Conservation (phyloP, 2,888 invertebrate genomes). For the Conistra vaccinii region DNA sequence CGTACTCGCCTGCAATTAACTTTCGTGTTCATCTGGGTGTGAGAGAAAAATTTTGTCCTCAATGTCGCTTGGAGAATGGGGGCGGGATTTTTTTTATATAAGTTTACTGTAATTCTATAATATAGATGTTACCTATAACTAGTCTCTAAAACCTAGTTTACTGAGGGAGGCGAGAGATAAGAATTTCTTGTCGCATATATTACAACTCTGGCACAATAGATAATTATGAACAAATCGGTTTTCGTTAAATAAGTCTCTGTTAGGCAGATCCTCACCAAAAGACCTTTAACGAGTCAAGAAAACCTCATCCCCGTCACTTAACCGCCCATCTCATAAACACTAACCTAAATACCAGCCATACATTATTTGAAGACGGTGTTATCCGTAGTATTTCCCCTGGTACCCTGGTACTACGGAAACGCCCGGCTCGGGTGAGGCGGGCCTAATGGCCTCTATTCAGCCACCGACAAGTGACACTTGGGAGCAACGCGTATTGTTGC, state of each 20-base stretch:
- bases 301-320: conserved; percentile 21
- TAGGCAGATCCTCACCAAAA: background rate
- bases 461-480: conserved; percentile 74
- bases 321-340: conserved; percentile 34
- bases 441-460: conserved; percentile 79
- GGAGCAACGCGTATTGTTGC: conserved; percentile 72
- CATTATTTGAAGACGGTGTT: conserved; percentile 58
- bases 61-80: conserved; percentile 7
- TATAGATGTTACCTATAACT: background rate
- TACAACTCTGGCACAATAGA: background rate
- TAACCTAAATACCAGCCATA: conserved; percentile 55
- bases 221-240: background rate
- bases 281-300: conserved; percentile 2
- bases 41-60: conserved; percentile 36
- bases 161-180: background rate
- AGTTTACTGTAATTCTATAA: background rate
- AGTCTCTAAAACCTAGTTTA: background rate
- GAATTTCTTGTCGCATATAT: background rate
- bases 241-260: background rate
- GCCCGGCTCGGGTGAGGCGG: conserved; percentile 59
- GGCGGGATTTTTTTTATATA: background rate
- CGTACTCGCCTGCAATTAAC: conserved; percentile 51
- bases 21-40: conserved; percentile 43
- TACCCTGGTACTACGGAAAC: conserved; percentile 52
- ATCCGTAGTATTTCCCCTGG: conserved; percentile 67